A percentile compares a stretch with the other conserved stretches of the same genome.
Evolutionary conservation across 1,140 invertebrate species (phyloP).

Genomic region (Batillaria attramentaria): DNA sequence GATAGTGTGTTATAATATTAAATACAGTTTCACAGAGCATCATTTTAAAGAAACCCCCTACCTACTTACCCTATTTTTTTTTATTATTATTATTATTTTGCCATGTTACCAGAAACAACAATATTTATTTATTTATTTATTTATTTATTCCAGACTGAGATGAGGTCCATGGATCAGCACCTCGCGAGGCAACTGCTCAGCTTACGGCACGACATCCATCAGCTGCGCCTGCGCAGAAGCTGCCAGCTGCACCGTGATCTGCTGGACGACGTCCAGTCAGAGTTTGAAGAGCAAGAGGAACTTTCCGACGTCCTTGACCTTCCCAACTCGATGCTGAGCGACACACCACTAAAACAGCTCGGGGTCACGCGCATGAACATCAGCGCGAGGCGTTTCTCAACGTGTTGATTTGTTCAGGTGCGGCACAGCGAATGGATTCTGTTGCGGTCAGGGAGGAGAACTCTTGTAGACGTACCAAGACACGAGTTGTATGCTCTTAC

Average conservation of each 20-base stretch:
- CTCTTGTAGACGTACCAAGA: too few species aligned
- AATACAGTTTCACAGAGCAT: too few species aligned
- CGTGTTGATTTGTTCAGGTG: too few species aligned
- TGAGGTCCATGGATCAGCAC: conserved; percentile 61
- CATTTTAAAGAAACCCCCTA: neutral
- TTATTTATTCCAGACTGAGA: conserved; percentile 65
- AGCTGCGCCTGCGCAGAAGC: conserved; percentile 58
- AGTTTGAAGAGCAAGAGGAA: conserved; percentile 62
- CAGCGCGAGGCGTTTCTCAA: conserved; percentile 62
- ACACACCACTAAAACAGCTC: conserved; percentile 60
- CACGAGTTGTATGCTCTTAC: too few species aligned
- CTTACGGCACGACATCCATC: conserved; percentile 63
- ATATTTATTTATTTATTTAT: conserved; percentile 15
- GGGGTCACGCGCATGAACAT: conserved; percentile 66
- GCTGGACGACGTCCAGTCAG: conserved; percentile 62
- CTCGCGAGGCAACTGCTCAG: conserved; percentile 60
- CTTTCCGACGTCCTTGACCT: conserved; percentile 61
- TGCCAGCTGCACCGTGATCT: conserved; percentile 63
- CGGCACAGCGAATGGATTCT: too few species aligned
- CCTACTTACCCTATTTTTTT: neutral
- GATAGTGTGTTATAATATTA: too few species aligned
- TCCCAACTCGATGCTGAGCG: conserved; percentile 45
- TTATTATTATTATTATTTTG: neutral
- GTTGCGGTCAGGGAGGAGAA: too few species aligned
- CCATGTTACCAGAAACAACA: too few species aligned